Base-by-base conservation (phyloP, 2,888 invertebrate genomes). In the Ochropacha duplaris region DNA sequence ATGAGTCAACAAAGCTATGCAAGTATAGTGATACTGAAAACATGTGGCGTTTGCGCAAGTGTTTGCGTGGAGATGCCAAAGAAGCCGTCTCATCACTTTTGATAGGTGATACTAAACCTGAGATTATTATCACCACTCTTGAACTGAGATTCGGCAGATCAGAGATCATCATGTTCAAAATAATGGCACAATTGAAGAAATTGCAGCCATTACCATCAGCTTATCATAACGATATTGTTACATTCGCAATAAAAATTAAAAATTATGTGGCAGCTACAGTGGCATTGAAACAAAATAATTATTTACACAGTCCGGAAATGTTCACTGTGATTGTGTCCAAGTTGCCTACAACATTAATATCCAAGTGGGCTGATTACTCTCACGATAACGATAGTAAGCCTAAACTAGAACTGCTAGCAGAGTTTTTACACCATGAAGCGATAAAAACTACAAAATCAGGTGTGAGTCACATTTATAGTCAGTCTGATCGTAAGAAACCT, bases 361-460 rank as follows among this genome's bases (percentile, higher is more conserved):
- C n/a, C n/a, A n/a, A n/a, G n/a, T n/a, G n/a, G n/a, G n/a, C n/a
- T 64, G 66, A 66, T 28, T 66, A 64, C 50, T 58, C 34, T 8
- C 58, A 14, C 49, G 22, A 22, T 4, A 19, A 49, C 1, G 49
- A 19, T 22, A 49, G 2, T 16, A 49, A 49, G 9, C 22, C 49
- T 2, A 55, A 57, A 50, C 39, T 68, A 16, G 60, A 57, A n/a
- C 54, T 63, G 16, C 24, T 66, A 31, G 55, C 64, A 0, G 63
- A 66, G 0, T 66, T 68, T 55, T 56, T 68, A 11, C 50, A 39
- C 22, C 22, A 57, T 4, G 66, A 65, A 54, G 65, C 64, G 2
- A n/a, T 55, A 5, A 66, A 65, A 51, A 51, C 57, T 26, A 26
- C 55, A 11, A 54, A 31, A 31, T 31, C 31, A 9, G 31, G 31